Evolutionary conservation across 2,888 invertebrate species (phyloP).

Genomic region (Noctua fimbriata): DNA sequence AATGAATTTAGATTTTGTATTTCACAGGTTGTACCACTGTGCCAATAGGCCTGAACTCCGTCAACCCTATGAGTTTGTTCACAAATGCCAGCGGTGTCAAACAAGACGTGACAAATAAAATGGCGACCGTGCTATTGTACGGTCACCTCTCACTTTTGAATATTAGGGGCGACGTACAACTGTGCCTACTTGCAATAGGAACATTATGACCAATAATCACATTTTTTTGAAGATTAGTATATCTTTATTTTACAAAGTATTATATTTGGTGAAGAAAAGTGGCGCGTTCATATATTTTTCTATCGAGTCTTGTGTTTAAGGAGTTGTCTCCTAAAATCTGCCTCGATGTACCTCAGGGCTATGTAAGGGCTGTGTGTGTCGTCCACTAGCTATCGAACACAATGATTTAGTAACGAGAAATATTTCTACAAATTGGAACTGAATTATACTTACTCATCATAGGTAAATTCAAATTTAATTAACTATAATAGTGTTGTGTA

Average conservation of each 20-base stretch:
- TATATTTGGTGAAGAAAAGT: neutral
- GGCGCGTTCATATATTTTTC: neutral
- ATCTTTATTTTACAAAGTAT: neutral
- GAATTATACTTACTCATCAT: too few species aligned
- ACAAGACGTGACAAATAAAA: constrained; percentile 87
- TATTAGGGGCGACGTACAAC: constrained; percentile 65
- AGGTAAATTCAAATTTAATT: too few species aligned
- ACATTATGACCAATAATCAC: neutral
- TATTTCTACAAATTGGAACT: too few species aligned
- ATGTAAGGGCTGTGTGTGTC: neutral
- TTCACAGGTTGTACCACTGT: constrained; percentile 26
- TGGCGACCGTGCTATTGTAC: constrained; percentile 75
- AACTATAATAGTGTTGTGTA: too few species aligned
- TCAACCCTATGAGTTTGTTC: constrained; percentile 59
- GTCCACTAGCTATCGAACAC: neutral
- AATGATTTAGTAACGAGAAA: neutral
- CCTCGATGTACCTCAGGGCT: neutral
- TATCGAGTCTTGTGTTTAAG: neutral
- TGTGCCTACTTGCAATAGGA: neutral
- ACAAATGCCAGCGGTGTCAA: constrained; percentile 81
- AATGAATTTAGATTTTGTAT: neutral
- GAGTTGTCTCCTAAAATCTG: neutral
- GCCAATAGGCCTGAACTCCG: constrained; percentile 1
- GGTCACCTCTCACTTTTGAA: constrained; percentile 83
- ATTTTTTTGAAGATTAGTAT: neutral